A percentile compares a stretch with the other conserved stretches of the same genome.
phyloP scores from a whole-genome alignment of 53 echinoderm and acorn worm genomes.

The Arbacia lixula region DNA sequence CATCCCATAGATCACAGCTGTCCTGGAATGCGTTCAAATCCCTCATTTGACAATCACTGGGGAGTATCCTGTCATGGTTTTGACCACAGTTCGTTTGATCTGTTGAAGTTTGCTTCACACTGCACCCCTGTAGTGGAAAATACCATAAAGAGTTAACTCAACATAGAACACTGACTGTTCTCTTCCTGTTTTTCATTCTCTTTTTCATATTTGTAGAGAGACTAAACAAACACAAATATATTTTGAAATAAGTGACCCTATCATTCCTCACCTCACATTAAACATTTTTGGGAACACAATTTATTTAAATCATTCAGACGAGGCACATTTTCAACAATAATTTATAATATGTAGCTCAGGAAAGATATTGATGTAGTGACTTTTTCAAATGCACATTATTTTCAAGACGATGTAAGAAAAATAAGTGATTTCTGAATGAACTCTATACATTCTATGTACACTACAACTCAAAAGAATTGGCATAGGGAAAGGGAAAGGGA shows the following conservation, averaged over 20 bases:
- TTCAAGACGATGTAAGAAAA: too few species aligned
- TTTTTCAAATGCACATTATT: too few species aligned
- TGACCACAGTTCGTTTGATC: slow-evolving; percentile 2
- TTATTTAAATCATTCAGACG: background rate
- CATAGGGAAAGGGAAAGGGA: too few species aligned
- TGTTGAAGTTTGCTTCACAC: background rate
- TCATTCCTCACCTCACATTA: background rate
- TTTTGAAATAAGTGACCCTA: too few species aligned
- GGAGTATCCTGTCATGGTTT: slow-evolving; percentile 18
- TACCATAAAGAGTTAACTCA: background rate
- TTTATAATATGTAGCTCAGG: too few species aligned
- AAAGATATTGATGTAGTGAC: too few species aligned
- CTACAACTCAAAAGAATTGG: too few species aligned
- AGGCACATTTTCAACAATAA: too few species aligned
- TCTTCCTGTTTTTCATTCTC: background rate
- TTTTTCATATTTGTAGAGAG: background rate
- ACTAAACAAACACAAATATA: background rate
- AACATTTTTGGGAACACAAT: background rate
- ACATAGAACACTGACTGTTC: background rate
- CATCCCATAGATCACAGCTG: slow-evolving; percentile 55
- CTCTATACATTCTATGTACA: too few species aligned
- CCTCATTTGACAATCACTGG: background rate
- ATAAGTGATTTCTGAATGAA: too few species aligned
- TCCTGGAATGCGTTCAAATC: background rate
- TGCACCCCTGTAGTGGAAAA: background rate